Conservation (phyloP, 2,888 invertebrate genomes). For the Venusia cambrica region DNA sequence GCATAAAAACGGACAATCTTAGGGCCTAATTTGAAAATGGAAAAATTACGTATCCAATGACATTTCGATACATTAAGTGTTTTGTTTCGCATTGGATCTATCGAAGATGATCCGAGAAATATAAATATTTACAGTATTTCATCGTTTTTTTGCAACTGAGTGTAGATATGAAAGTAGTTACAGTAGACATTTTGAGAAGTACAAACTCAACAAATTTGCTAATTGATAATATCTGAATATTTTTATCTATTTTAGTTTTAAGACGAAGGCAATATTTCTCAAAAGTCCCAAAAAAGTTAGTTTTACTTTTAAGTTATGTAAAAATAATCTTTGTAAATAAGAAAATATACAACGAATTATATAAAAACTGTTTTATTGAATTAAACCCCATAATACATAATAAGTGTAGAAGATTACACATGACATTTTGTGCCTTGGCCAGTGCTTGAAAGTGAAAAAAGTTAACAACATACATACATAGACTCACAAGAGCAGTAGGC, state of each 20-base stretch:
- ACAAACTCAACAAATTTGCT: no score
- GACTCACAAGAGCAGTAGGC: neutral
- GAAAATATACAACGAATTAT: conserved; percentile 56
- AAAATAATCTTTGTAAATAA: conserved; percentile 39
- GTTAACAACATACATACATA: neutral
- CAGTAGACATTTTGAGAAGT: no score
- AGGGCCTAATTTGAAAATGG: no score
- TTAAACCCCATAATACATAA: conserved; percentile 33
- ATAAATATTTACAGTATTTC: no score
- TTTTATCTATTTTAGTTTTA: conserved; percentile 2
- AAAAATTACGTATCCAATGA: no score
- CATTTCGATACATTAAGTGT: no score
- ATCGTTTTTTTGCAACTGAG: no score
- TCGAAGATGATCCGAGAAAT: no score
- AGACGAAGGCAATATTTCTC: conserved; percentile 19
- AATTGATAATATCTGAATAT: no score
- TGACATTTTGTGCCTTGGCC: conserved; percentile 52
- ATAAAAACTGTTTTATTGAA: conserved; percentile 42
- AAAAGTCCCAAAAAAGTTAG: conserved; percentile 34
- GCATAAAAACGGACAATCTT: no score
- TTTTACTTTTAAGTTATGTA: conserved; percentile 22
- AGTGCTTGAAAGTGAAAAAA: conserved; percentile 37
- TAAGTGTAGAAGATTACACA: conserved; percentile 18
- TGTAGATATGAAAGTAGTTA: no score
- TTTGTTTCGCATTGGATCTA: no score